A percentile compares a stretch with the other conserved stretches of the same genome.
Evolutionary conservation across 2,797 vertebrate species (phyloP).

Genomic region (Acipenser transmontanus): DNA sequence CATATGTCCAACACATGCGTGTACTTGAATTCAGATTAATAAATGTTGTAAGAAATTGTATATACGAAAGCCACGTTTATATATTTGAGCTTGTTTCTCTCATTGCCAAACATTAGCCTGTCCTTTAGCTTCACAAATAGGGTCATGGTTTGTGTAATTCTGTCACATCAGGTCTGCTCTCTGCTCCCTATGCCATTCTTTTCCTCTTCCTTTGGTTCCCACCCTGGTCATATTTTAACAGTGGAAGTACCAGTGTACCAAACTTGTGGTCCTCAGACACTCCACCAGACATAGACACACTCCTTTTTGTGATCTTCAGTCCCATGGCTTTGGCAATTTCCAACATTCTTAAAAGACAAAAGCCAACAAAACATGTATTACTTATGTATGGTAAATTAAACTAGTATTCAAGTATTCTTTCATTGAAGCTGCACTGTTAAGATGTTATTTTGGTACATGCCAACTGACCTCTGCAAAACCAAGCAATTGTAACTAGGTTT

Average conservation of each 20-base stretch:
- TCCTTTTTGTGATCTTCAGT: constrained; percentile 62
- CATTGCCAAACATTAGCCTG: no score
- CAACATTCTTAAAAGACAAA: constrained; percentile 62
- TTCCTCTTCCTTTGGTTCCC: constrained; percentile 56
- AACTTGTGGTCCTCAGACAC: constrained; percentile 54
- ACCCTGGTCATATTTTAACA: constrained; percentile 56
- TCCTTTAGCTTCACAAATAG: no score
- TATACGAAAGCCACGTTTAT: no score
- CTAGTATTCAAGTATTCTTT: not conserved
- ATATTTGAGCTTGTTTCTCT: no score
- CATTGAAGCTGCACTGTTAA: not conserved
- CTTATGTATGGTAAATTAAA: not conserved
- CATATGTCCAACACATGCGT: no score
- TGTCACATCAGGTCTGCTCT: no score
- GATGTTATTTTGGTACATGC: not conserved
- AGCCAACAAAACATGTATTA: constrained; percentile 4
- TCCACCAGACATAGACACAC: constrained; percentile 23
- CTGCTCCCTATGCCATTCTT: constrained; percentile 51
- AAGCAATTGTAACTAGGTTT: not conserved
- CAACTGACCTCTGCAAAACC: not conserved
- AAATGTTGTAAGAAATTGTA: no score
- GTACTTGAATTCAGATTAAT: no score
- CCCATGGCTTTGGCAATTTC: constrained; percentile 85
- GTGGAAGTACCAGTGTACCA: constrained; percentile 68
- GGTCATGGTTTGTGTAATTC: no score